Base-by-base conservation (phyloP, 2,888 invertebrate species). In the Rhagium mordax region DNA sequence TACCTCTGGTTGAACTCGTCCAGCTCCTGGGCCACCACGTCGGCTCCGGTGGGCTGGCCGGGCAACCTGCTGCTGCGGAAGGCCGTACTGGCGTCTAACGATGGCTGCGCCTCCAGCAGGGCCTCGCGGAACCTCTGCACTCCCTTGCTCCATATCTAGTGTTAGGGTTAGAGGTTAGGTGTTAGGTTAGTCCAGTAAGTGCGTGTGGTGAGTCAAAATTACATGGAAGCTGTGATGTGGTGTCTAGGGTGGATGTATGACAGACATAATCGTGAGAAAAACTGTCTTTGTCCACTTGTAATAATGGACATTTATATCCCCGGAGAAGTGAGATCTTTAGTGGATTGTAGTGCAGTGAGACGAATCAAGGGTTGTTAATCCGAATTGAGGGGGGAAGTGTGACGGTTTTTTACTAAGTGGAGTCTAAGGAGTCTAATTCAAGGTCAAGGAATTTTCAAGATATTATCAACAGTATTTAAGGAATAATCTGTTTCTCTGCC, bases 71-170 rank as follows among this genome's bases (percentile, higher is more conserved):
- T 77, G 83, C 89, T 73, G 62, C 82, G 81, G 82, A 86, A 87
- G 65, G 85, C 84, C 29, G 86, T 84, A 78, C 83, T 85, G 70
- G 85, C 92, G 89, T 95, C 95, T 85, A 95, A 87, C 71, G 94
- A 95, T 2, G 95, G 95, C 84, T 95, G 95, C 65, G 94, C 91
- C 83, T 95, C 95, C 87, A 97, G 92, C 79, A 97, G 91, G 89
- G 92, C 92, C 84, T 96, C 96, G 77, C 93, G 91, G 90, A 95
- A 98, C 79, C 94, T 93, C 88, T 94, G 94, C 87, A 96, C 93
- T 85, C 95, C 92, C 86, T 94, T 93, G 87, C 95, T 94, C 91
- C 95, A 95, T 87, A 95, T 95, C 96, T 96, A 93, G 81, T 87
- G 87, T 86, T 86, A 86, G 81, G 86, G 86, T 87, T 87, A 87